A percentile compares a stretch with the other conserved stretches of the same genome.
Conservation (phyloP, 2,113 vertebrate species). For the Aegotheles bennettii region DNA sequence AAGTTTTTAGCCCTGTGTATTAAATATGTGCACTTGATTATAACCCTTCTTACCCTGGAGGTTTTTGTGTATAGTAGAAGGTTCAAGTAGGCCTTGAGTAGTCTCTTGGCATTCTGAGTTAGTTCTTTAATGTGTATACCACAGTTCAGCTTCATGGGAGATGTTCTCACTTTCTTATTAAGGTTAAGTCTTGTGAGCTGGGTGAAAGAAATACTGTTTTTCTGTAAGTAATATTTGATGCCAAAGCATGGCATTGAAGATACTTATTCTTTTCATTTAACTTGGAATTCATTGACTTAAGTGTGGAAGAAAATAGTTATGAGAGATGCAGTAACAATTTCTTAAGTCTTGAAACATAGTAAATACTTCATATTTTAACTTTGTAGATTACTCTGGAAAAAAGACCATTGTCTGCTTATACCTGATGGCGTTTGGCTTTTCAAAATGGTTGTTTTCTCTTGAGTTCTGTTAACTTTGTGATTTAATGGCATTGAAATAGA, state of each 20-base stretch:
- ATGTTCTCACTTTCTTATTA: not conserved
- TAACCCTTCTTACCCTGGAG: not conserved
- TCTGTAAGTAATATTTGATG: not conserved
- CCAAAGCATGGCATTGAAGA: not conserved
- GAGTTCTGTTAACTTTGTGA: not conserved
- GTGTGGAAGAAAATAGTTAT: not conserved
- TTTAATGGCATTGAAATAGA: not conserved
- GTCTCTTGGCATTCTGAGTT: not conserved
- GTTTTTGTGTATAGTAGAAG: not conserved
- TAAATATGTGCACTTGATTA: not conserved
- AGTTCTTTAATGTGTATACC: accelerated
- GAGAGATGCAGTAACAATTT: not conserved
- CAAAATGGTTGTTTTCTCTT: not conserved
- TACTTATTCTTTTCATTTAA: not conserved
- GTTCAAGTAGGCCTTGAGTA: not conserved
- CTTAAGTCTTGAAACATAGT: not conserved
- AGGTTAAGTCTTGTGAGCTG: not conserved
- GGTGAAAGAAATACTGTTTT: not conserved
- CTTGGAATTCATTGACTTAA: not conserved
- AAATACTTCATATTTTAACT: not conserved
- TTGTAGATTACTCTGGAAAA: not conserved
- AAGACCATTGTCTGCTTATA: not conserved
- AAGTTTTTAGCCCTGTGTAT: not conserved
- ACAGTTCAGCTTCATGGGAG: not conserved
- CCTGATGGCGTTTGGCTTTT: not conserved